A percentile compares a stretch with the other conserved stretches of the same genome.
These are phyloP conservation scores for Scalopus aquaticus DNA, from an alignment of 2,113 vertebrate species.

Conservation along the genomic window DNA sequence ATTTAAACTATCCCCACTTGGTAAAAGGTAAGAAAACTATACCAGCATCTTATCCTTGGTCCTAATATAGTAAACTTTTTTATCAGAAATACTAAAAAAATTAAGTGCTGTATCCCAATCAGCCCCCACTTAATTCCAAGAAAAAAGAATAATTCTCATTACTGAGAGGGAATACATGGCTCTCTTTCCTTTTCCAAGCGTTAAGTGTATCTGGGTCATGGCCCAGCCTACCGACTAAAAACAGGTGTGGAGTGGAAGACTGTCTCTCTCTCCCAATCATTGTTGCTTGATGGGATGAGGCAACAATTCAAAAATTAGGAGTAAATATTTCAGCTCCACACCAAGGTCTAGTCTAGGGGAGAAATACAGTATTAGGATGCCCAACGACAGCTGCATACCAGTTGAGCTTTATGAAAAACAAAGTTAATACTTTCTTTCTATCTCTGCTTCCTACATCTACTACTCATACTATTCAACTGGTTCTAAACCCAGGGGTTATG, in stretches of 20 bases:
- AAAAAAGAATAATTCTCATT: not conserved
- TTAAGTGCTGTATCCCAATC: not conserved
- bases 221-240: not conserved
- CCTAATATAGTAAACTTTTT: not conserved
- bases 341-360: not conserved
- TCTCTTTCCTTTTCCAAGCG: not conserved
- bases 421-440: slow-evolving; percentile 19
- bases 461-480: not conserved
- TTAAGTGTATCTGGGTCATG: not conserved
- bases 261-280: not conserved
- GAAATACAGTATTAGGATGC: not conserved
- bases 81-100: not conserved
- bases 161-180: not conserved
- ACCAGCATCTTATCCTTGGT: not conserved
- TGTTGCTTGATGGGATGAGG: not conserved
- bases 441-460: not conserved
- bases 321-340: not conserved
- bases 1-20: slow-evolving; percentile 2
- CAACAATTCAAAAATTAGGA: slow-evolving; percentile 26
- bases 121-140: not conserved
- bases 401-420: slow-evolving; percentile 18
- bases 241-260: not conserved
- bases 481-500: not conserved
- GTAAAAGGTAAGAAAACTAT: slow-evolving; percentile 9
- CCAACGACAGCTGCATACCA: not conserved